phyloP scores from a whole-genome alignment of 2,888 invertebrate species.

The Trachelus stipa region DNA sequence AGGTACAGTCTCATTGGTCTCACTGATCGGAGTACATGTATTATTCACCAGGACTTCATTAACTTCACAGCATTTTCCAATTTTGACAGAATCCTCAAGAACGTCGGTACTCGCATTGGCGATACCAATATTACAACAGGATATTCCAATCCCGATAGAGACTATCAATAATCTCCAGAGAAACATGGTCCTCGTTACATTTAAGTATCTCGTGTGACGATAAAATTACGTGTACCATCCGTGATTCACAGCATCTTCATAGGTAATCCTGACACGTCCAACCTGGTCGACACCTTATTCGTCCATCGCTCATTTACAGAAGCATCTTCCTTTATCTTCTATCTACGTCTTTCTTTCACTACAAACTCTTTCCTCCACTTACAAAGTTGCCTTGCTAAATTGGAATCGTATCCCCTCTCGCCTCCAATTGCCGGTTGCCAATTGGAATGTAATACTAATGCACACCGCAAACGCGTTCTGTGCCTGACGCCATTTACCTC shows the following conservation, averaged over 20 bases:
- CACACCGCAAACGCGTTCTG: neutral
- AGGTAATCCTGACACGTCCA: neutral
- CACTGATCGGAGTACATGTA: conserved; percentile 74
- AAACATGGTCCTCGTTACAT: conserved; percentile 28
- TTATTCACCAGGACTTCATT: conserved; percentile 78
- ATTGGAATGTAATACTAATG: neutral
- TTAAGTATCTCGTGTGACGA: neutral
- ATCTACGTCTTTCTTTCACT: neutral
- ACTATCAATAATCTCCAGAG: conserved; percentile 25
- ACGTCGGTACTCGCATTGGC: conserved; percentile 18
- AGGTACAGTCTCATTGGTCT: conserved; percentile 54
- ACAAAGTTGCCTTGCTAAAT: neutral
- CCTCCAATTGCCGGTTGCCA: neutral
- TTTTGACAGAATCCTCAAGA: conserved; percentile 66
- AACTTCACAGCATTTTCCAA: conserved; percentile 85
- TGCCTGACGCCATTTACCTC: neutral
- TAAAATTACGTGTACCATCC: neutral
- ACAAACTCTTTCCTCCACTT: neutral
- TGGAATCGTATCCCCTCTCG: neutral
- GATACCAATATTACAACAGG: conserved; percentile 28
- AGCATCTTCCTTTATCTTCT: neutral
- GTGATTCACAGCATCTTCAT: neutral
- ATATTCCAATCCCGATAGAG: conserved; percentile 22
- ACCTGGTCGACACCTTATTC: neutral
- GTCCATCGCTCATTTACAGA: neutral